Base-by-base conservation (phyloP, 1,140 invertebrate species). In the Platyura marginata region DNA sequence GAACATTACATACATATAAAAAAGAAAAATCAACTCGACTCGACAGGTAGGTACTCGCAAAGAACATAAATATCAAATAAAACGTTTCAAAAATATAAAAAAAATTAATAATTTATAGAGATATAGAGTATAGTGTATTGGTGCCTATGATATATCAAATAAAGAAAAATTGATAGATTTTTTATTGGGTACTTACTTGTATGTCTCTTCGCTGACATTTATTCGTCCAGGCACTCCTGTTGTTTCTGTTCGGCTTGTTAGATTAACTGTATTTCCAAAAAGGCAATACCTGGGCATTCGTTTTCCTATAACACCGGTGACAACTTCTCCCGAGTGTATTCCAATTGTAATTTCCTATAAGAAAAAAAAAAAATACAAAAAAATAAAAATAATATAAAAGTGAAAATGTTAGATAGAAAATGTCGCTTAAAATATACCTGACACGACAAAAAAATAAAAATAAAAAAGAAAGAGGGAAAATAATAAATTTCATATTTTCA, bases 251-350 rank as follows among this genome's bases (percentile, higher is more conserved):
- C 92, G 70, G 56, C 88, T 93, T 23, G 91, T 94, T 19, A 96
- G 61, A 64, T 96, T 96, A 1, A 97, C 92, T 0, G 91, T 95
- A 62, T 95, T 95, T 16, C 92, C 92, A 57, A 96, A 97, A 2
- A 97, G 71, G 65, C 91, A 96, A 58, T 95, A 97, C n/a, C 91
- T 74, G 0, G 92, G 92, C 84, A 95, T 93, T 41, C 89, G 76
- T 66, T 94, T 89, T 3, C 92, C 92, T 46, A 96, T 95, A 2
- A 96, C 91, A 13, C 92, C 92, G 1, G 91, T 94, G 22, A 96
- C 88, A 5, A 94, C 90, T 63, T 95, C 90, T 1, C 92, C 92
- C 11, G 86, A 86, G 59, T 97, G 92, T 46, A 96, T 92, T 11
- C 92, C 92, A 49, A 97, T 93, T 10, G 90, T 94, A 43, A 96